phyloP scores from a whole-genome alignment of 2,113 vertebrate genomes.

The Raja brachyura region DNA sequence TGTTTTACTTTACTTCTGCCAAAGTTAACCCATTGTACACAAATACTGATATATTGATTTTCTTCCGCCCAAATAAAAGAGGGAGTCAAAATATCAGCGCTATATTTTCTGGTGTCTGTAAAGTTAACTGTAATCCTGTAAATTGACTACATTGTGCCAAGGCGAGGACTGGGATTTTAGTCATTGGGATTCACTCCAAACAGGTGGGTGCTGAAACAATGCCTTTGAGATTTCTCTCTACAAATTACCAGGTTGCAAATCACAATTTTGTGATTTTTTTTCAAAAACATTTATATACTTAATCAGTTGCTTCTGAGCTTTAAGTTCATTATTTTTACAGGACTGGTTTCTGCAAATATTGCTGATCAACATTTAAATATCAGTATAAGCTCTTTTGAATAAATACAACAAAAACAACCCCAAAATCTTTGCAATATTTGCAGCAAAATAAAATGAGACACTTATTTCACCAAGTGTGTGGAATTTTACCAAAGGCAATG shows the following conservation, averaged over 20 bases:
- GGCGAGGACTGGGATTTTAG: not conserved
- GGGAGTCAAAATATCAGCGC: not conserved
- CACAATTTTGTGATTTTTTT: not conserved
- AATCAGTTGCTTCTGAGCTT: not conserved
- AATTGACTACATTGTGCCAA: not conserved
- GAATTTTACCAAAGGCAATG: not conserved
- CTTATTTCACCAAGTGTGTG: not conserved
- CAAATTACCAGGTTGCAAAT: not conserved
- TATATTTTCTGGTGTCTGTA: not conserved
- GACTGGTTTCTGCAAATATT: not conserved
- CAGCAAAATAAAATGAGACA: not conserved
- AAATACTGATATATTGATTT: not conserved
- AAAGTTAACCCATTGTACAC: not conserved
- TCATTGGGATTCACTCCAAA: not conserved
- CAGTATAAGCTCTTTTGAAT: not conserved
- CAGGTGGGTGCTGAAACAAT: not conserved
- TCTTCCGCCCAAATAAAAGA: not conserved
- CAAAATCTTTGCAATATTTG: not conserved
- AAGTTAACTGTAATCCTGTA: not conserved
- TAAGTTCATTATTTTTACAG: not conserved
- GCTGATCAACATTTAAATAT: not conserved
- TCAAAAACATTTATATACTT: not conserved
- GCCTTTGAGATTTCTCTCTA: not conserved
- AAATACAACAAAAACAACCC: not conserved
- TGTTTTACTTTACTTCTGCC: not conserved